Base-by-base conservation (phyloP, 2,888 invertebrate genomes). In the Euplagia quadripunctaria region DNA sequence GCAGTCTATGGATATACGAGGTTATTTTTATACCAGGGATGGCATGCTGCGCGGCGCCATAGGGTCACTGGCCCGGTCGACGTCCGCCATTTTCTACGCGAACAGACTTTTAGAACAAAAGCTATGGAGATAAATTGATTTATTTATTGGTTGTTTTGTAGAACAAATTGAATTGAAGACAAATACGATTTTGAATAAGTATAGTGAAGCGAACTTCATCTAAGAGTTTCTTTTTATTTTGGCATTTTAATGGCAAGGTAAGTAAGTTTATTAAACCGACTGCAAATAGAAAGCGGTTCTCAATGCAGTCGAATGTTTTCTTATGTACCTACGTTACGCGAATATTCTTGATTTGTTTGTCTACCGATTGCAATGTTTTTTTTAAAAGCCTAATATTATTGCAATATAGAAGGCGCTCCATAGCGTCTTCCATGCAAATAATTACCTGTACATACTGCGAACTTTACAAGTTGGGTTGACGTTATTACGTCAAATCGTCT, bases 41-140 rank as follows among this genome's bases (percentile, higher is more conserved):
- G 91, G 90, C 87, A 90, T 90, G 91, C 87, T 83, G 79, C 80
- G 81, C 70, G 88, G 89, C 90, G 90, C 89, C 87, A 79, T 43
- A 67, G 79, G 92, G 88, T 91, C 92, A 81, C 67, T 82, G 92
- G 88, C 89, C 92, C 84, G 85, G 81, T 71, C 81, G 71, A 66
- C 65, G 76, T 49, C 70, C 79, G 79, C 81, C 83, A 76, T 79
- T 76, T 77, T 80, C 76, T 74, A 75, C 74, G 31, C 58, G 17
- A 64, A 58, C 31, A 17, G 55, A 79, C 72, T 68, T 70, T 73
- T 77, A 74, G 75, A 80, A 82, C 82, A 82, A 82, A 77, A 68
- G 77, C 63, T 72, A 75, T 82, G 43, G 66, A 79, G 74, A 82
- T 73, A 76, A 82, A 82, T 83, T 79, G 73, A 58, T 69, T 73